These are phyloP conservation scores for Cantharis lateralis DNA, from an alignment of 2,888 invertebrate species.

Conservation along the genomic window DNA sequence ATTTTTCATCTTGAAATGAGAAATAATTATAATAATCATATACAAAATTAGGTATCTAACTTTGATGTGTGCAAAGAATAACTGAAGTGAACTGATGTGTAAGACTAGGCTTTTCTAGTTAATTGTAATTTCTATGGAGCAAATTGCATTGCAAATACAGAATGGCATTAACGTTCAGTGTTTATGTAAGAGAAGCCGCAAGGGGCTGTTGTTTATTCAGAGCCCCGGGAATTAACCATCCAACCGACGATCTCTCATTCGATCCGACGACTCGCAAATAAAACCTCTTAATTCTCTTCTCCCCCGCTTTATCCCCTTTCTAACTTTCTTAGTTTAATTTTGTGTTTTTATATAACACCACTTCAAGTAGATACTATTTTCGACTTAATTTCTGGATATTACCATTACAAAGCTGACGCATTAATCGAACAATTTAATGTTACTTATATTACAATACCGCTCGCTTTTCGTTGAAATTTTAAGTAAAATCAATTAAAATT, in stretches of 20 bases:
- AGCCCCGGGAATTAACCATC: conserved; percentile 54
- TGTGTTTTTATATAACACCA: conserved; percentile 26
- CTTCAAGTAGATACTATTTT: conserved; percentile 18
- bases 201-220: conserved; percentile 51
- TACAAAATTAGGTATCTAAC: neutral
- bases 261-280: conserved; percentile 46
- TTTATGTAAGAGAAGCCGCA: conserved; percentile 48
- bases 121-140: conserved; percentile 53
- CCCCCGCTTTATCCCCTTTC: conserved; percentile 13
- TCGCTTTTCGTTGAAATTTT: neutral
- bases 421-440: neutral
- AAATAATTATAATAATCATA: neutral
- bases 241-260: conserved; percentile 49
- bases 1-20: neutral
- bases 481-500: neutral
- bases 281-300: conserved; percentile 50
- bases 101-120: conserved; percentile 49
- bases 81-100: conserved; percentile 45
- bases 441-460: neutral
- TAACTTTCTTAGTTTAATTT: conserved; percentile 25
- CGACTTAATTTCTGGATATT: conserved; percentile 14
- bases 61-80: conserved; percentile 18
- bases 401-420: conserved; percentile 6
- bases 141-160: conserved; percentile 49
- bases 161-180: conserved; percentile 50